Evolutionary conservation across 2,113 vertebrate species (phyloP).

Genomic region (Dipodomys stephensi): DNA sequence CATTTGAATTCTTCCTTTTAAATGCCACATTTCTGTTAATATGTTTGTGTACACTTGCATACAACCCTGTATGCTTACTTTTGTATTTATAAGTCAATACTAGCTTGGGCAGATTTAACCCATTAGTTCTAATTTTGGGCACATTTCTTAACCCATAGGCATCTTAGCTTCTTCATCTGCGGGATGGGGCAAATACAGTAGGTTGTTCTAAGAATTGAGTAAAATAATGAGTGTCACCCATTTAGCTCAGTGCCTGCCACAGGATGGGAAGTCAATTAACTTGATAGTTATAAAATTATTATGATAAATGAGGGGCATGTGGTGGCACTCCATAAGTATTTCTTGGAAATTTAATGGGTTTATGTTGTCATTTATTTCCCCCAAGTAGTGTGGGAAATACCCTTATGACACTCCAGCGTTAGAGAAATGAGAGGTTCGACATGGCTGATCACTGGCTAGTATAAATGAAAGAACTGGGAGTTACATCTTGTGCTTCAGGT

Average conservation of each 20-base stretch:
- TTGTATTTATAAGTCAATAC: too few relatives aligned
- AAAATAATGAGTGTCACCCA: background rate
- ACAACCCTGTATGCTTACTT: too few relatives aligned
- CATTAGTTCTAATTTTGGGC: background rate
- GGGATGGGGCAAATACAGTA: background rate
- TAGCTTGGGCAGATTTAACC: too few relatives aligned
- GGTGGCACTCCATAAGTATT: background rate
- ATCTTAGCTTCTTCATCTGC: background rate
- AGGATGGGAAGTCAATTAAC: background rate
- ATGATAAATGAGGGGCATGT: background rate
- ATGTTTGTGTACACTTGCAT: too few relatives aligned
- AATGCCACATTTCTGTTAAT: too few relatives aligned
- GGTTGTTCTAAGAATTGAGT: background rate
- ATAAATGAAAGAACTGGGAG: background rate
- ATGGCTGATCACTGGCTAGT: background rate
- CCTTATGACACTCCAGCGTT: background rate
- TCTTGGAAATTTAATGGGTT: background rate
- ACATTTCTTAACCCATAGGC: background rate
- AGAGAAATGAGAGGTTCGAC: background rate
- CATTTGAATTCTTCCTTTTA: too few relatives aligned
- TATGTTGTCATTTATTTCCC: background rate
- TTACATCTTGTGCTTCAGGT: background rate
- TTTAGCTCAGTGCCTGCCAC: background rate
- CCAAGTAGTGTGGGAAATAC: background rate
- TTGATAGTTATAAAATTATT: background rate